Evolutionary conservation across 1,140 invertebrate genomes (phyloP).

Genomic region (Saccostrea cuccullata): DNA sequence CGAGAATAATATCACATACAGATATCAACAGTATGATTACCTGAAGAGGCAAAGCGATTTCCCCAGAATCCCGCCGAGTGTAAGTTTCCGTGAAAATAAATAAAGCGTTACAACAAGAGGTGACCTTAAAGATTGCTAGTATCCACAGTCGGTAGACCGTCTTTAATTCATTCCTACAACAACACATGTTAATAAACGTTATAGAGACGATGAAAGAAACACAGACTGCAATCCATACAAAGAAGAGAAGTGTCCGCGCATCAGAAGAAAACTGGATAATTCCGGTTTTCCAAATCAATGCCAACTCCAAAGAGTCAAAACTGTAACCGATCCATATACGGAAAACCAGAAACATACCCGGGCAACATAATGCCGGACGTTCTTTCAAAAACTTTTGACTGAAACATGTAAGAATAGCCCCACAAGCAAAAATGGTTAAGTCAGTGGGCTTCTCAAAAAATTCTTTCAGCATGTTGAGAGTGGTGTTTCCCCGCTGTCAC

Average conservation of each 20-base stretch:
- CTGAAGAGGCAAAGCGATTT: background rate
- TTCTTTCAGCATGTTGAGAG: constrained; percentile 27
- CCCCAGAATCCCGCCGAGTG: background rate
- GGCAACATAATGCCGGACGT: background rate
- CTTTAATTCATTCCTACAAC: constrained; percentile 24
- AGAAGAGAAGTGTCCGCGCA: background rate
- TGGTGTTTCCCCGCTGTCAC: background rate
- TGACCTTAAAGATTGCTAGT: constrained; percentile 16
- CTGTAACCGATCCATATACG: constrained; percentile 20
- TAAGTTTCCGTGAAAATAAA: constrained; percentile 25
- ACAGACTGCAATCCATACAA: constrained; percentile 8
- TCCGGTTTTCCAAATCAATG: constrained; percentile 25
- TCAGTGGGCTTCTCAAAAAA: constrained; percentile 24
- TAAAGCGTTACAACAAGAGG: constrained; percentile 13
- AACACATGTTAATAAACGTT: constrained; percentile 12
- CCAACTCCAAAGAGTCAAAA: constrained; percentile 26
- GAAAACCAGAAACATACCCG: background rate
- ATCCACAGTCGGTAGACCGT: constrained; percentile 1
- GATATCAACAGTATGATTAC: constrained; percentile 23
- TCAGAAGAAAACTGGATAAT: constrained; percentile 21
- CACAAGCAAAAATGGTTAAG: constrained; percentile 8
- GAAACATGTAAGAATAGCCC: constrained; percentile 7
- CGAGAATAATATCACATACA: constrained; percentile 18
- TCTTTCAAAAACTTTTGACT: constrained; percentile 14
- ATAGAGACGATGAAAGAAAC: constrained; percentile 25